A percentile compares a stretch with the other conserved stretches of the same genome.
These are phyloP conservation scores for Cyprinodon variegatus DNA, from an alignment of 2,113 vertebrate species.

Conservation along the genomic window DNA sequence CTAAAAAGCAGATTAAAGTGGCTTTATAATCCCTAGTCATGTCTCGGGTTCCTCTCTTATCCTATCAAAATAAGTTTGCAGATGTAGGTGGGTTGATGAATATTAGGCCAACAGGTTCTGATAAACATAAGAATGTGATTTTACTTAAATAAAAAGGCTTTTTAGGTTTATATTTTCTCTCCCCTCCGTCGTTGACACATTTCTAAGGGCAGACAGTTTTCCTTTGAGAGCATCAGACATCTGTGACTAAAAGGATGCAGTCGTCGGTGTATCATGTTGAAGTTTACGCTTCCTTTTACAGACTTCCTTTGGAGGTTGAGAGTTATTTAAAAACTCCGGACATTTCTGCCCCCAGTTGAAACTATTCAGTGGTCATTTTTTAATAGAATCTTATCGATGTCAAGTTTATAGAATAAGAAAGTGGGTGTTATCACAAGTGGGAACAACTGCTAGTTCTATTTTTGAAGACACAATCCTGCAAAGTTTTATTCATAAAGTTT, in stretches of 20 bases:
- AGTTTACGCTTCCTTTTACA: background rate
- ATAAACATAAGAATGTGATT: background rate
- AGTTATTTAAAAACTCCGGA: background rate
- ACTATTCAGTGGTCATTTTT: background rate
- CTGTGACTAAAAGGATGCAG: conserved; percentile 4
- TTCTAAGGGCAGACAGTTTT: conserved; percentile 5
- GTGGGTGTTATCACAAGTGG: too few relatives aligned
- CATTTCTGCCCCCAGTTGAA: background rate
- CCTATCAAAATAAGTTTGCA: conserved; percentile 23
- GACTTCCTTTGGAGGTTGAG: background rate
- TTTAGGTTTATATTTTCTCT: conserved; percentile 4
- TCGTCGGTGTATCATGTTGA: background rate
- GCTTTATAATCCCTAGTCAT: conserved; percentile 50
- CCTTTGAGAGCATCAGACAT: background rate
- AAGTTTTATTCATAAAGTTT: too few relatives aligned
- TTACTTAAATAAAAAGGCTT: background rate
- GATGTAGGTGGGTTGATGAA: conserved; percentile 1
- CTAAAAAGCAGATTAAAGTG: conserved; percentile 52
- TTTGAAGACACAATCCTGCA: too few relatives aligned
- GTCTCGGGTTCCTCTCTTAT: conserved; percentile 35
- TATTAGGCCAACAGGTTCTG: conserved; percentile 26
- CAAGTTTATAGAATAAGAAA: background rate
- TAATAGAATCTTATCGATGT: background rate
- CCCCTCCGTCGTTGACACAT: background rate
- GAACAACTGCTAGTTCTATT: too few relatives aligned